Evolutionary conservation across 2,888 invertebrate species (phyloP).

Genomic region (Acutogordius australiensis): DNA sequence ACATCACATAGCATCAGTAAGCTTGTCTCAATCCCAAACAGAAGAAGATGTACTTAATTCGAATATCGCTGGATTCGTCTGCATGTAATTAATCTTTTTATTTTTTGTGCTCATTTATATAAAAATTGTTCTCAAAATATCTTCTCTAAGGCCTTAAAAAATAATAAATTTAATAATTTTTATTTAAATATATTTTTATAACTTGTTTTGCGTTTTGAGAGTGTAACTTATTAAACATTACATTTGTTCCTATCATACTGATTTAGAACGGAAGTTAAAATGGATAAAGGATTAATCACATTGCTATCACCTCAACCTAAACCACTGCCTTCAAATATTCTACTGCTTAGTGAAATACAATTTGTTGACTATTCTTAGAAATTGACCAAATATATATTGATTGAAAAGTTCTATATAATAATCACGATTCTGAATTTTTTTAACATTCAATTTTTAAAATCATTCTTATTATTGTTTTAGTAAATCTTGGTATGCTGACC

Average conservation of each 20-base stretch:
- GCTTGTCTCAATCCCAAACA: slow-evolving; percentile 42
- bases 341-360: slow-evolving; percentile 60
- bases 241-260: too few relatives aligned
- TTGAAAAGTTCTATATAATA: too few relatives aligned
- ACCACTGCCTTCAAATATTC: slow-evolving; percentile 54
- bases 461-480: too few relatives aligned
- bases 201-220: too few relatives aligned
- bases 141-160: too few relatives aligned
- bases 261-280: slow-evolving; percentile 44
- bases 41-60: slow-evolving; percentile 50
- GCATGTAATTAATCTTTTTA: slow-evolving; percentile 38
- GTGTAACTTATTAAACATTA: too few relatives aligned
- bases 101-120: slow-evolving; percentile 8
- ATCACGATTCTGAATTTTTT: too few relatives aligned
- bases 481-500: neutral
- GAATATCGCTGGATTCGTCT: slow-evolving; percentile 62
- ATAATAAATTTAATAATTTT: too few relatives aligned
- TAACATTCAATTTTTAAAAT: too few relatives aligned
- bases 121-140: too few relatives aligned
- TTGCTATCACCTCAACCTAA: slow-evolving; percentile 70
- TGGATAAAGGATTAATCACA: slow-evolving; percentile 53
- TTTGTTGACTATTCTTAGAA: slow-evolving; percentile 47
- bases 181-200: too few relatives aligned
- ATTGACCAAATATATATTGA: too few relatives aligned
- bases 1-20: slow-evolving; percentile 61